phyloP scores from a whole-genome alignment of 2,113 vertebrate species.

The Aspiorhynchus laticeps region DNA sequence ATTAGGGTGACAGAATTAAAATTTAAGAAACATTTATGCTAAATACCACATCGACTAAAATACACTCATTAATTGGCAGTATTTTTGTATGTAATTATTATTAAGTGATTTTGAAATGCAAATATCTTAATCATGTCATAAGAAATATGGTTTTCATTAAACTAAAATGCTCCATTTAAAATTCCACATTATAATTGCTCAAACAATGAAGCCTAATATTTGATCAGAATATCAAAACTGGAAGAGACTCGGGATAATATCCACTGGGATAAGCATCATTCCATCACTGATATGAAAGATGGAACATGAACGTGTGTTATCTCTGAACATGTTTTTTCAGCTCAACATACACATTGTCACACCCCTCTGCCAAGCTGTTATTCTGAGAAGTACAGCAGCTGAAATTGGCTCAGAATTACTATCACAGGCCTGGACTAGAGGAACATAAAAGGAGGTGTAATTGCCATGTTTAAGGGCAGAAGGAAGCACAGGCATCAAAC shows the following conservation, averaged over 20 bases:
- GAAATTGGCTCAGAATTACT: constrained; percentile 60
- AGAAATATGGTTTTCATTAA: background rate
- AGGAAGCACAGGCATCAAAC: constrained; percentile 56
- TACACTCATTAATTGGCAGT: background rate
- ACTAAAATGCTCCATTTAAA: background rate
- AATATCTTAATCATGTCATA: constrained; percentile 5
- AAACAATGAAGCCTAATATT: constrained; percentile 18
- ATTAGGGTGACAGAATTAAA: background rate
- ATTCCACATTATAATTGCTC: constrained; percentile 4
- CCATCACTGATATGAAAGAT: constrained; percentile 15
- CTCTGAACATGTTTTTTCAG: constrained; percentile 21
- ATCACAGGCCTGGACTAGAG: constrained; percentile 53
- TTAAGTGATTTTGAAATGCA: background rate
- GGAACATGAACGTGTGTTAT: background rate
- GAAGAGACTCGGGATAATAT: background rate
- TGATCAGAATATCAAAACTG: constrained; percentile 16
- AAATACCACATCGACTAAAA: background rate
- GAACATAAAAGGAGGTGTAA: constrained; percentile 66
- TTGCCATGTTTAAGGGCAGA: constrained; percentile 63
- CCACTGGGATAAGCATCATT: background rate
- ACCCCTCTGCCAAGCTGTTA: constrained; percentile 47
- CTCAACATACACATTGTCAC: constrained; percentile 31
- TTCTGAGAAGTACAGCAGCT: constrained; percentile 36
- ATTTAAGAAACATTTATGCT: background rate
- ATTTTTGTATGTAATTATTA: background rate